Conservation (phyloP, 2,888 invertebrate genomes). For the Erebia palarica region DNA sequence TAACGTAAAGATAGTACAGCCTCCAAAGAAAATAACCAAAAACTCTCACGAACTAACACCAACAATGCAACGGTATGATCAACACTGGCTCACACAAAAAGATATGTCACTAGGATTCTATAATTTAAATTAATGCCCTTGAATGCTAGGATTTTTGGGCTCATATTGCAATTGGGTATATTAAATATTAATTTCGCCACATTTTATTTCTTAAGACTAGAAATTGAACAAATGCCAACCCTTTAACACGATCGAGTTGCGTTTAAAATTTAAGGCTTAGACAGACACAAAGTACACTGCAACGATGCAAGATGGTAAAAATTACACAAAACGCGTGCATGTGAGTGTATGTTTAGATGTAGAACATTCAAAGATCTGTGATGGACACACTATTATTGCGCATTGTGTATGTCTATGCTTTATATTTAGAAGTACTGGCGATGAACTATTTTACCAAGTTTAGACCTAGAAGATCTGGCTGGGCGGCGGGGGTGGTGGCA, state of each 20-base stretch:
- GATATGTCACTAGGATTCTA: slow-evolving; percentile 73
- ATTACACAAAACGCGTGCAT: neutral
- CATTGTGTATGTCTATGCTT: neutral
- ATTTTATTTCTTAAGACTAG: slow-evolving; percentile 76
- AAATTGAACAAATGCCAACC: slow-evolving; percentile 65
- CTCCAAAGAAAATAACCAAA: slow-evolving; percentile 62
- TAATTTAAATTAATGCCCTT: slow-evolving; percentile 73
- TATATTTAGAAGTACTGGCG: slow-evolving; percentile 42
- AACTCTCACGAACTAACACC: slow-evolving; percentile 63
- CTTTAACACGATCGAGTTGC: slow-evolving; percentile 44
- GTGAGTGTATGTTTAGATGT: no score
- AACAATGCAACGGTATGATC: slow-evolving; percentile 70
- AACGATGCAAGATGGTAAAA: neutral
- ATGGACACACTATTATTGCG: neutral
- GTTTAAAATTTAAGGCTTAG: slow-evolving; percentile 14
- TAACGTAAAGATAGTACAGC: slow-evolving; percentile 65
- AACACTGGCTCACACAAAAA: slow-evolving; percentile 64
- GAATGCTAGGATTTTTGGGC: slow-evolving; percentile 67
- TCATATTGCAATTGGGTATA: slow-evolving; percentile 65
- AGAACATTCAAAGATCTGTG: neutral
- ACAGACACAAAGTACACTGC: neutral
- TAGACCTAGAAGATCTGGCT: slow-evolving; percentile 77
- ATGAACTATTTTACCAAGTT: slow-evolving; percentile 50
- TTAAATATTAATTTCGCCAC: slow-evolving; percentile 57
- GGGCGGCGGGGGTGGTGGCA: slow-evolving; percentile 81